Percentiles rank a stretch among this genome's conserved stretches.
These are phyloP conservation scores for Brenthis ino DNA, from an alignment of 2,888 invertebrate species.

Conservation along the genomic window DNA sequence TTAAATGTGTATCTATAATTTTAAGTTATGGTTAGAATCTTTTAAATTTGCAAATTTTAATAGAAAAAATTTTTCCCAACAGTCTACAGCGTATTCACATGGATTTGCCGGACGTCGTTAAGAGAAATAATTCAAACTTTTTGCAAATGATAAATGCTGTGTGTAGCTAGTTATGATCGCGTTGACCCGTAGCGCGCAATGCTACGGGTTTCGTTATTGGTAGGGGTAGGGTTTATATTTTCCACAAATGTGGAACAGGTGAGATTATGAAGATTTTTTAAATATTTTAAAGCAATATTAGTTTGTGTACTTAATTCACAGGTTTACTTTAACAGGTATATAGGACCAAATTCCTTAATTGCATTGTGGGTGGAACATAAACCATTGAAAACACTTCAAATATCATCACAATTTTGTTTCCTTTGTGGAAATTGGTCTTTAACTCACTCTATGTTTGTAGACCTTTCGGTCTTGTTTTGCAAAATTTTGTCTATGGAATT, in stretches of 20 bases:
- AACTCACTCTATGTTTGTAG: slow-evolving; percentile 20
- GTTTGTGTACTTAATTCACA: slow-evolving; percentile 50
- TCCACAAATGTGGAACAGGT: slow-evolving; percentile 80
- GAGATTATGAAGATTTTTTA: slow-evolving; percentile 78
- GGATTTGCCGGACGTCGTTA: slow-evolving; percentile 77
- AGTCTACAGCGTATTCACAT: slow-evolving; percentile 79
- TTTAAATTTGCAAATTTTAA: slow-evolving; percentile 77
- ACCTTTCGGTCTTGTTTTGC: background rate
- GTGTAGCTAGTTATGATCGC: slow-evolving; percentile 79
- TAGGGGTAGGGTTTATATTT: slow-evolving; percentile 77
- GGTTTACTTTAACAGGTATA: slow-evolving; percentile 37
- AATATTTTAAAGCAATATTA: slow-evolving; percentile 71
- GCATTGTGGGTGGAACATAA: slow-evolving; percentile 4
- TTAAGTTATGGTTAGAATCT: slow-evolving; percentile 70
- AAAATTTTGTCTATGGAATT: background rate
- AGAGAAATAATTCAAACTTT: slow-evolving; percentile 72
- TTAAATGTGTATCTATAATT: slow-evolving; percentile 6
- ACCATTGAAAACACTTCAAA: background rate
- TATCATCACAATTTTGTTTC: slow-evolving; percentile 1
- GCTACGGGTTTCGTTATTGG: slow-evolving; percentile 80
- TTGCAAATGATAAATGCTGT: slow-evolving; percentile 72
- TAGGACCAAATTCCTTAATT: slow-evolving; percentile 41
- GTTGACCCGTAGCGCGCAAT: slow-evolving; percentile 83
- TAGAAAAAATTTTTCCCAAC: slow-evolving; percentile 80
- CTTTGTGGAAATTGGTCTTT: slow-evolving; percentile 38